Evolutionary conservation across 2,888 invertebrate species (phyloP), one percentile per base, ranked within the genome.

Genomic region (Drosophila longiperda): DNA sequence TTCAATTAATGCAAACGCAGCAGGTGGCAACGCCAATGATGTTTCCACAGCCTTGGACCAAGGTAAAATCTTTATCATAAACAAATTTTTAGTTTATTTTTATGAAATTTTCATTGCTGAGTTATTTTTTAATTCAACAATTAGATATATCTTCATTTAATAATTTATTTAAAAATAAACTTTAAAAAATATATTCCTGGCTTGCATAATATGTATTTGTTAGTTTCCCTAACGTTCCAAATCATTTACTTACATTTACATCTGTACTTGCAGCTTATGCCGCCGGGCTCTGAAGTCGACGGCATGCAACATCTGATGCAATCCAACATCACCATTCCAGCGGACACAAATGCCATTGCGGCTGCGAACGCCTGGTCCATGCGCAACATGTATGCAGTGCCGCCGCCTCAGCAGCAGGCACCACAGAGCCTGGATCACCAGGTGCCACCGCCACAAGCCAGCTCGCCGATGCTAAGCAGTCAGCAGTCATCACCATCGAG

Each of bases 401-500:
- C 64, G 55, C 80, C 73, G 40, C 78, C 52, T 52, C 87, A 74
- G 36, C 70, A 53, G 58, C 68, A 55, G 45, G 66, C 58, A n/a
- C 81, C 50, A 65, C 82, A 74, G 59, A 73, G 69, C 58, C 48
- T 88, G 65, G 90, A 87, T 52, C 90, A 90, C 69, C 87, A 90
- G 82, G 65, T 89, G 85, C 94, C 57, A 57, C 57, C 95, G 54
- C 93, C 94, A 15, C 93, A 91, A 78, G 95, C 96, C 60, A 93
- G 95, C 73, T 96, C 97, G 57, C 96, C 97, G 15, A 94, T 96
- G 92, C 94, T 96, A 91, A 96, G 95, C 89, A 78, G 78, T 34
- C 95, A 95, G 80, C 95, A 95, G 83, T 95, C 96, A 60, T 97
- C 97, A 52, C 97, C 97, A 53, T 95, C 96, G 72, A 96, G 96